Base-by-base conservation (phyloP, 1,140 invertebrate species). In the Drosophila kepulauana region DNA sequence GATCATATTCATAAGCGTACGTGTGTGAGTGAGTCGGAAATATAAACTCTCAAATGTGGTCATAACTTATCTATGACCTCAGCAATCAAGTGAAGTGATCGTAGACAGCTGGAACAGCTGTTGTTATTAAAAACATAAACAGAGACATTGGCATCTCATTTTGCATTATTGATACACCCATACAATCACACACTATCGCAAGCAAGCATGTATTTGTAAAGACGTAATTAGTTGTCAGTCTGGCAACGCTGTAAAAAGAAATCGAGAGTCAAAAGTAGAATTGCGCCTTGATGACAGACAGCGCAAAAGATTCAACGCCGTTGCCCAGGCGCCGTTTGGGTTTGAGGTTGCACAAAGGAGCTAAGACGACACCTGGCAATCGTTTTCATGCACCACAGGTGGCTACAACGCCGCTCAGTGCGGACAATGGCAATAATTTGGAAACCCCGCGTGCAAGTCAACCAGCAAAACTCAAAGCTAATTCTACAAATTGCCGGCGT, bases 401-500 rank as follows among this genome's bases (percentile, higher is more conserved):
- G 41, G 28, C 28, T 7, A 30, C 35, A 45, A 68, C 62, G 3
- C 51, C 38, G 7, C 38, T 33, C 30, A 45, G 10, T 1, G 45
- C 30, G 5, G 25, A 15, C 1, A 52, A 35, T 0, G 25, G n/a
- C 11, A 11, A 54, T 1, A 62, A 33, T 28, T 10, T 30, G 3
- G 51, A 61, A 48, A 89, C 85, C 3, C 80, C 85, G 7, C 67
- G 61, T 8, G 30, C 58, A 1, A 8, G 56, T n/a, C 54, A 79
- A 0, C 11, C 67, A 0, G 6, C 64, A 0, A 74, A 65, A 7
- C 5, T 48, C 2, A 71, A 62, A 16, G 25, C 62, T 3, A 72
- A 35, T 43, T 58, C 86, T 1, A 82, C 71, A 3, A 67, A 38
- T 20, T 78, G 79, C 13, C 75, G 63, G n/a, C 79, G 81, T 7